phyloP scores from a whole-genome alignment of 1,140 invertebrate genomes.

The Meloidogyne floridensis region DNA sequence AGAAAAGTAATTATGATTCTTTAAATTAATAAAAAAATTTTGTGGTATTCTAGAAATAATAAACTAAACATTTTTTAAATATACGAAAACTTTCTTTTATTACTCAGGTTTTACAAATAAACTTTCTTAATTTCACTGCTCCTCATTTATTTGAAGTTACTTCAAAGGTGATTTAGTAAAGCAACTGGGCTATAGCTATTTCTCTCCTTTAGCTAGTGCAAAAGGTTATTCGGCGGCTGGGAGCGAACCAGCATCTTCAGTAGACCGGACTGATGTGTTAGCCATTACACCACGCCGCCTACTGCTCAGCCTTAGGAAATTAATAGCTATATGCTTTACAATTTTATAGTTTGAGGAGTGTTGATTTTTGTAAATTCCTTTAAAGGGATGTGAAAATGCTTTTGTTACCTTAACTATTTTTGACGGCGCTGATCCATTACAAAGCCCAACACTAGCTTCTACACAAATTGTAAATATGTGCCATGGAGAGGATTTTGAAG shows the following conservation, averaged over 20 bases:
- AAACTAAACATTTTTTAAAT: no score
- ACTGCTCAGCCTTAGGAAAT: no score
- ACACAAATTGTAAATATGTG: conserved; percentile 36
- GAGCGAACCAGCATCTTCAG: no score
- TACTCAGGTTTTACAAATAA: conserved; percentile 36
- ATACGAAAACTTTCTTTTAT: neutral
- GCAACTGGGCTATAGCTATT: neutral
- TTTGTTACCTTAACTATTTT: conserved; percentile 41
- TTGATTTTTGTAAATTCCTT: neutral
- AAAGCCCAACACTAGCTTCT: conserved; percentile 19
- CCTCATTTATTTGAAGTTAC: conserved; percentile 38
- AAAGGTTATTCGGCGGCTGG: no score
- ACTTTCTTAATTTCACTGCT: conserved; percentile 30
- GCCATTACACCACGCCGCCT: no score
- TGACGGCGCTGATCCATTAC: conserved; percentile 29
- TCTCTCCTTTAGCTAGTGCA: no score
- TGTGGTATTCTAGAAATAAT: neutral
- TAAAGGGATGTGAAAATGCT: conserved; percentile 23
- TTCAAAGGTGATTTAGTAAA: conserved; percentile 26
- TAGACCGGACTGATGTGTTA: no score
- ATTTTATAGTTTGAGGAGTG: no score
- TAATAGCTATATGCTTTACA: neutral
- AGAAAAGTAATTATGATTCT: conserved; percentile 33
- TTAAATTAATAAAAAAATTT: conserved; percentile 7
- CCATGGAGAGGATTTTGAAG: conserved; percentile 34